Percentiles rank a stretch among this genome's conserved stretches.
Conservation (phyloP, 2,113 vertebrate species). For the Gadus macrocephalus region DNA sequence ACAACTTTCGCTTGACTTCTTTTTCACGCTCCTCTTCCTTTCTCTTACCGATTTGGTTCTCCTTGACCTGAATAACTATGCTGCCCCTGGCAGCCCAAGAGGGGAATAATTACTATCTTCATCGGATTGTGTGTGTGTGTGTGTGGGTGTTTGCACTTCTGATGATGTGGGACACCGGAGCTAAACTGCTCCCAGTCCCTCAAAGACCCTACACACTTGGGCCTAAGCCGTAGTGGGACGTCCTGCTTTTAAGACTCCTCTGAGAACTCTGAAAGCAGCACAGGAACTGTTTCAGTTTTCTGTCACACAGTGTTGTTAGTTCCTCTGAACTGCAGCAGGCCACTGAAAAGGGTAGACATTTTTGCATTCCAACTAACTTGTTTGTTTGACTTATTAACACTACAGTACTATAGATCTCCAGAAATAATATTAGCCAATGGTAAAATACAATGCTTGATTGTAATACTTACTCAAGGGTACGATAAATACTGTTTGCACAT, state of each 20-base stretch:
- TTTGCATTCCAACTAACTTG: no score
- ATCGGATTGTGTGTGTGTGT: slow-evolving; percentile 20
- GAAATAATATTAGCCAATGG: no score
- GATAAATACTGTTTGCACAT: no score
- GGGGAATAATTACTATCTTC: slow-evolving; percentile 49
- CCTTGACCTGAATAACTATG: slow-evolving; percentile 53
- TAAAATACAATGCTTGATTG: no score
- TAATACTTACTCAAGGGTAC: no score
- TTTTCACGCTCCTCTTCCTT: no score
- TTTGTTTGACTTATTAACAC: no score
- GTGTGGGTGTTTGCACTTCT: slow-evolving; percentile 11
- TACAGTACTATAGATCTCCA: no score
- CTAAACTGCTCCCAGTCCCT: slow-evolving; percentile 40
- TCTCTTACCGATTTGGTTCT: slow-evolving; percentile 11
- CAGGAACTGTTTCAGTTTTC: background rate
- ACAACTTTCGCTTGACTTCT: no score
- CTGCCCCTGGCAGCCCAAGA: slow-evolving; percentile 31
- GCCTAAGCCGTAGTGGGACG: slow-evolving; percentile 33
- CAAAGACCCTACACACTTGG: slow-evolving; percentile 46
- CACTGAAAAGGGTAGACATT: no score
- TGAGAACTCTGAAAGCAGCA: slow-evolving; percentile 20
- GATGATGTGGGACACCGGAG: slow-evolving; percentile 28
- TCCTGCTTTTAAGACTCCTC: slow-evolving; percentile 32
- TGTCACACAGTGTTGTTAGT: background rate
- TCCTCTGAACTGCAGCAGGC: no score